Percentiles rank a stretch among this genome's conserved stretches.
Evolutionary conservation across 2,888 invertebrate species (phyloP).

Genomic region (Epirrhoe alternata): DNA sequence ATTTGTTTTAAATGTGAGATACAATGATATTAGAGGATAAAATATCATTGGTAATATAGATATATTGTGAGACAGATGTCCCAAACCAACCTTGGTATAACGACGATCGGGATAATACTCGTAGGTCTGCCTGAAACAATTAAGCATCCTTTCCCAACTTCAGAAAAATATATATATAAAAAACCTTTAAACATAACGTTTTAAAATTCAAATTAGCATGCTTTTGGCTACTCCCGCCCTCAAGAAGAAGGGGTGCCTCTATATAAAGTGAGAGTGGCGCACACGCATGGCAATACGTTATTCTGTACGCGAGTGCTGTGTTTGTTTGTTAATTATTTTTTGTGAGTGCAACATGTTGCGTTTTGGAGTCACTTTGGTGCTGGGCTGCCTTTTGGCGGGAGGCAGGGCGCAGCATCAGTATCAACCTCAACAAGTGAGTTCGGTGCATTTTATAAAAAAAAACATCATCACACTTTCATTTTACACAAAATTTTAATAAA

Average conservation of each 20-base stretch:
- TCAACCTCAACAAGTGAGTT: slow-evolving; percentile 72
- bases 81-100: too few relatives aligned
- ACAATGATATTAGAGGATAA: too few relatives aligned
- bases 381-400: slow-evolving; percentile 70
- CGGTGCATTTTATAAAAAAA: too few relatives aligned
- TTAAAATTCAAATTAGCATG: slow-evolving; percentile 52
- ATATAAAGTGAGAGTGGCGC: slow-evolving; percentile 76
- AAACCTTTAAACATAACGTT: slow-evolving; percentile 25
- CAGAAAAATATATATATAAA: too few relatives aligned
- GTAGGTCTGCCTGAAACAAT: too few relatives aligned
- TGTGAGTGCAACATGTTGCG: slow-evolving; percentile 76
- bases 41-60: too few relatives aligned
- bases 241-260: slow-evolving; percentile 77
- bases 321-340: slow-evolving; percentile 50
- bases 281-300: slow-evolving; percentile 73
- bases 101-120: too few relatives aligned
- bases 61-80: too few relatives aligned
- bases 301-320: slow-evolving; percentile 66
- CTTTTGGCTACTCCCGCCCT: slow-evolving; percentile 61
- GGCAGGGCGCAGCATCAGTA: slow-evolving; percentile 68
- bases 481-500: too few relatives aligned
- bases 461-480: too few relatives aligned
- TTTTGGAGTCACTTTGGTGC: slow-evolving; percentile 69
- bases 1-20: too few relatives aligned
- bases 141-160: too few relatives aligned